Conservation (phyloP, 1,140 invertebrate species). For the Dinothrombium tinctorium region DNA sequence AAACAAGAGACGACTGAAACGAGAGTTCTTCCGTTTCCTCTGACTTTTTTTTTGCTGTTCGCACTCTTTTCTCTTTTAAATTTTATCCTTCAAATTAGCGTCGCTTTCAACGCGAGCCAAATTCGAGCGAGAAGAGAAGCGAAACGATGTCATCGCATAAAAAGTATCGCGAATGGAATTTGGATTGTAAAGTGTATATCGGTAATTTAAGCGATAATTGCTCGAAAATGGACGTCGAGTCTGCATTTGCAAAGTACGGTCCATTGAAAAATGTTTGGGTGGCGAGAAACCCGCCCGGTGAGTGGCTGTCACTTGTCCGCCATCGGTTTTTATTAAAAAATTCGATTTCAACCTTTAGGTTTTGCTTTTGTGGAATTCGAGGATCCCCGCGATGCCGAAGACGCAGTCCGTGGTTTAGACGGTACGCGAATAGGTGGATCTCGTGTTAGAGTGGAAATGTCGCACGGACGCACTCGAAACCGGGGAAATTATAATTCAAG, state of each 20-base stretch:
- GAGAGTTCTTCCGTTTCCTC: too few species aligned
- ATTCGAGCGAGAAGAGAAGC: too few species aligned
- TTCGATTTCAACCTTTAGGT: not conserved
- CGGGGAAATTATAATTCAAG: too few species aligned
- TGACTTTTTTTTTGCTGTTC: too few species aligned
- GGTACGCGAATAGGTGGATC: slow-evolving; percentile 70
- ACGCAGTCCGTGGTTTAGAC: slow-evolving; percentile 80
- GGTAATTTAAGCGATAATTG: slow-evolving; percentile 78
- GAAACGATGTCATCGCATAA: too few species aligned
- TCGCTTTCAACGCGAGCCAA: too few species aligned
- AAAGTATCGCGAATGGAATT: slow-evolving; percentile 81
- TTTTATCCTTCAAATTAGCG: too few species aligned
- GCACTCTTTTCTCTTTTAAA: too few species aligned
- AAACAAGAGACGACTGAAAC: too few species aligned
- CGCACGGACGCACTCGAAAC: slow-evolving; percentile 50
- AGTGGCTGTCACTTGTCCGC: not conserved
- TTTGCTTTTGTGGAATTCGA: slow-evolving; percentile 69
- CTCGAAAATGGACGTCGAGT: slow-evolving; percentile 72
- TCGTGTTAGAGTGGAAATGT: slow-evolving; percentile 63
- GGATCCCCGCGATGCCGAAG: slow-evolving; percentile 59
- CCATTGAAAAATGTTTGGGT: slow-evolving; percentile 91
- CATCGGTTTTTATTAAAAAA: not conserved
- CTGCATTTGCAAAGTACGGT: slow-evolving; percentile 79
- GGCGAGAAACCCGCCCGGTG: slow-evolving; percentile 54
- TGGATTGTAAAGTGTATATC: slow-evolving; percentile 96